These are phyloP conservation scores for Zenarchopterus dispar DNA, from an alignment of 2,797 vertebrate species.

Conservation along the genomic window DNA sequence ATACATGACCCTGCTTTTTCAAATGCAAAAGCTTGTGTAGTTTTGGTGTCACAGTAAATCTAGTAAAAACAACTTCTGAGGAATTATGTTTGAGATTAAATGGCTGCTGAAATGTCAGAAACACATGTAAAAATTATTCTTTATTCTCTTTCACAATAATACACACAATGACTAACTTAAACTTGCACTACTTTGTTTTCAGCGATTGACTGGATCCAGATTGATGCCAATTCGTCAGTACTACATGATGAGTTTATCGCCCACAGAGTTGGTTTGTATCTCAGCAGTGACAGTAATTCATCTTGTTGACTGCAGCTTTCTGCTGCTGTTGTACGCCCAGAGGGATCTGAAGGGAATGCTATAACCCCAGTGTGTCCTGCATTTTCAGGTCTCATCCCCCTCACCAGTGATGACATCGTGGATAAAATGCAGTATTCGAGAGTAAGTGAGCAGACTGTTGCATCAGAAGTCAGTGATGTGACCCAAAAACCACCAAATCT, in stretches of 20 bases:
- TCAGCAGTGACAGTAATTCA: background rate
- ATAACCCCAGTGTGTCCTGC: constrained; percentile 8
- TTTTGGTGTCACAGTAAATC: too few species aligned
- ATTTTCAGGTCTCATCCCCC: constrained; percentile 90
- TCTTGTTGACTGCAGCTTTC: background rate
- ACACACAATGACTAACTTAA: background rate
- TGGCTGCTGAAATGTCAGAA: background rate
- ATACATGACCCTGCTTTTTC: too few species aligned
- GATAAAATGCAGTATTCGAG: constrained; percentile 98
- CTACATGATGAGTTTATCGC: constrained; percentile 98
- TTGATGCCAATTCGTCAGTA: constrained; percentile 97
- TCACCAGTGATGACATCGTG: constrained; percentile 97
- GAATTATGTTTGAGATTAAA: too few species aligned
- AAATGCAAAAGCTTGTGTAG: too few species aligned
- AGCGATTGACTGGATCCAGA: constrained; percentile 99
- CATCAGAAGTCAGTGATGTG: background rate
- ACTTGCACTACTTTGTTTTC: constrained; percentile 6
- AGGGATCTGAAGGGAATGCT: background rate
- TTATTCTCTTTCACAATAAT: too few species aligned
- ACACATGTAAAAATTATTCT: background rate
- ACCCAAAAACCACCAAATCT: background rate
- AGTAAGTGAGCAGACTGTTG: constrained; percentile 75
- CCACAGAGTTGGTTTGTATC: constrained; percentile 91
- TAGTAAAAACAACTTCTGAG: too few species aligned
- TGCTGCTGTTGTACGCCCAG: background rate